These are phyloP conservation scores for Ctenochaetus hawaiiensis DNA, from an alignment of 2,797 vertebrate genomes.

Conservation along the genomic window DNA sequence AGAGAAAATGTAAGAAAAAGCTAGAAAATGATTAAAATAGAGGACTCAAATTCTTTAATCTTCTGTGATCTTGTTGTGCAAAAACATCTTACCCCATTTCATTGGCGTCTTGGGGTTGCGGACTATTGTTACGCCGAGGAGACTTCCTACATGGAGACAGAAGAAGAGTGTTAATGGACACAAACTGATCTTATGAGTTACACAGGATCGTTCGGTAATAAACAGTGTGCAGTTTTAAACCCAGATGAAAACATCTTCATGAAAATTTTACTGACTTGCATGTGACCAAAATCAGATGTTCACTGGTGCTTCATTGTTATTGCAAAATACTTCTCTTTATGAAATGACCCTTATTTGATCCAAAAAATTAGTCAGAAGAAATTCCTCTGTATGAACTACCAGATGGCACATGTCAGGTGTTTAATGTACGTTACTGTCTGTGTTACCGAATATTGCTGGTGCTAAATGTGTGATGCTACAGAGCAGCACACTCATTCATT, in stretches of 20 bases:
- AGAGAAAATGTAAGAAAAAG: background rate
- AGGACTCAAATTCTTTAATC: background rate
- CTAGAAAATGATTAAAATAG: background rate
- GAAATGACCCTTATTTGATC: background rate
- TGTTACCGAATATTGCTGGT: too few relatives aligned
- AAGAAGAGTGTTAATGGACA: conserved; percentile 1
- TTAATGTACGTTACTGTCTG: too few relatives aligned
- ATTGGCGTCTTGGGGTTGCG: conserved; percentile 53
- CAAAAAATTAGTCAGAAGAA: background rate
- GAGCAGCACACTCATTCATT: too few relatives aligned
- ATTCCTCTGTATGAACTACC: background rate
- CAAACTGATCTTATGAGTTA: background rate
- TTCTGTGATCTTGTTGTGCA: background rate
- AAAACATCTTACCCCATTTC: conserved; percentile 76
- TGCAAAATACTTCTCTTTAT: background rate
- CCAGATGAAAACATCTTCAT: background rate
- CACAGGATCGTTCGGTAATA: too few relatives aligned
- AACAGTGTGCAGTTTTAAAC: background rate
- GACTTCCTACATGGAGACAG: conserved; percentile 62
- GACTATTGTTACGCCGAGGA: conserved; percentile 60
- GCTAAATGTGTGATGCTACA: too few relatives aligned
- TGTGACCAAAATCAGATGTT: background rate
- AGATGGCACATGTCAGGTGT: too few relatives aligned
- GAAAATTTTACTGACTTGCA: background rate
- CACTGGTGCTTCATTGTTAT: background rate